Percentiles rank a stretch among this genome's conserved stretches.
phyloP scores from a whole-genome alignment of 2,113 vertebrate species.

The Tachuris rubrigastra region DNA sequence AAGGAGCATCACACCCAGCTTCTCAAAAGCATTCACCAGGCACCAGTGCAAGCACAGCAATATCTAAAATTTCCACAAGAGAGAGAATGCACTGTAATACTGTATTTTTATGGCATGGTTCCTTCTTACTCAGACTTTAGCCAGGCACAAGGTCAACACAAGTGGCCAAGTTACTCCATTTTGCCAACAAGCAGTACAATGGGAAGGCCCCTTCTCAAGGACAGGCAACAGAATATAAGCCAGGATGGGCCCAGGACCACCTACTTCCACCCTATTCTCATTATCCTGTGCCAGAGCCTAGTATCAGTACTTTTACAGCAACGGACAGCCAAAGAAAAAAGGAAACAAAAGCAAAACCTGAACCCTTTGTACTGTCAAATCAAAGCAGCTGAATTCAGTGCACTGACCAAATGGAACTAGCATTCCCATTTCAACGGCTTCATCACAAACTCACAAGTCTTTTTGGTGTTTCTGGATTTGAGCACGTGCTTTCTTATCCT shows the following conservation, averaged over 20 bases:
- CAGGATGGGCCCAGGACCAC: not conserved
- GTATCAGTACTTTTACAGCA: not conserved
- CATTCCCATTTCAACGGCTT: not conserved
- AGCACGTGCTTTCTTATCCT: conserved; percentile 86
- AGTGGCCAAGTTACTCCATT: not conserved
- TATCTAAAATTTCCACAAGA: not conserved
- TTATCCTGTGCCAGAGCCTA: not conserved
- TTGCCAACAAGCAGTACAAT: not conserved
- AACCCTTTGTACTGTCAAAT: not conserved
- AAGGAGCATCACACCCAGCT: not conserved
- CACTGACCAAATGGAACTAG: not conserved
- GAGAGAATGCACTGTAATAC: not conserved
- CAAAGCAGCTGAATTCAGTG: not conserved
- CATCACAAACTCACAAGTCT: conserved; percentile 81
- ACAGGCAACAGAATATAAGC: not conserved
- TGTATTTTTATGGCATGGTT: not conserved
- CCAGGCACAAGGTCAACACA: not conserved
- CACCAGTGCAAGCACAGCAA: not conserved
- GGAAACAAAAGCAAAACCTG: not conserved
- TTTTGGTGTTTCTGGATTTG: conserved; percentile 79
- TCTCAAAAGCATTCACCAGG: not conserved
- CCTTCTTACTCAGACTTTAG: not conserved
- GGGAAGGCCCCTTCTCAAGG: not conserved
- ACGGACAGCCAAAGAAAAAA: not conserved
- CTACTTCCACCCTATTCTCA: not conserved